These are phyloP conservation scores for Patella caerulea DNA, from an alignment of 2,888 invertebrate species.

Conservation along the genomic window DNA sequence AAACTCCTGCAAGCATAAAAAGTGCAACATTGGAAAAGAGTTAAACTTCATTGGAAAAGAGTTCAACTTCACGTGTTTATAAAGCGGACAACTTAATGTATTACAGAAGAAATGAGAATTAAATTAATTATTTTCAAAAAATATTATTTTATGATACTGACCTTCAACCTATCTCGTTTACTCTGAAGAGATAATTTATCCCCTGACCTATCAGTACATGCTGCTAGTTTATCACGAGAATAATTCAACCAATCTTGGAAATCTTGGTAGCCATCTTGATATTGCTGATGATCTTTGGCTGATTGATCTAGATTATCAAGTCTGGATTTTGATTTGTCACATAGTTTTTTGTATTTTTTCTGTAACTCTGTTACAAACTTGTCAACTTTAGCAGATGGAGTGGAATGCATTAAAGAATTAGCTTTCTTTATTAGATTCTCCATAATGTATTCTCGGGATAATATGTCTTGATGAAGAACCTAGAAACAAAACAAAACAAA, in stretches of 20 bases:
- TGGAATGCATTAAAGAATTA: conserved; percentile 76
- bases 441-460: conserved; percentile 87
- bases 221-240: conserved; percentile 58
- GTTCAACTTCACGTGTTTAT: not conserved
- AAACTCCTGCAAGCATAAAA: conserved; percentile 51
- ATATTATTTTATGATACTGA: conserved; percentile 26
- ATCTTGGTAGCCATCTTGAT: conserved; percentile 81
- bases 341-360: conserved; percentile 59
- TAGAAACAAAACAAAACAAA: conserved; percentile 31
- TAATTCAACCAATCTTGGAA: conserved; percentile 84
- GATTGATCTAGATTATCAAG: conserved; percentile 87
- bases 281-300: conserved; percentile 87
- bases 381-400: conserved; percentile 57
- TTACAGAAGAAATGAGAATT: not conserved
- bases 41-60: not conserved
- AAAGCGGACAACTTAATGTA: not conserved
- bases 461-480: conserved; percentile 85
- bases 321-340: conserved; percentile 76
- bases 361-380: conserved; percentile 61
- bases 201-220: conserved; percentile 75
- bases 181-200: conserved; percentile 77
- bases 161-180: conserved; percentile 69
- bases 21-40: not conserved
- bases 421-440: conserved; percentile 85
- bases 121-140: not conserved